phyloP scores from a whole-genome alignment of 2,113 vertebrate genomes.

The Glaucidium brasilianum region DNA sequence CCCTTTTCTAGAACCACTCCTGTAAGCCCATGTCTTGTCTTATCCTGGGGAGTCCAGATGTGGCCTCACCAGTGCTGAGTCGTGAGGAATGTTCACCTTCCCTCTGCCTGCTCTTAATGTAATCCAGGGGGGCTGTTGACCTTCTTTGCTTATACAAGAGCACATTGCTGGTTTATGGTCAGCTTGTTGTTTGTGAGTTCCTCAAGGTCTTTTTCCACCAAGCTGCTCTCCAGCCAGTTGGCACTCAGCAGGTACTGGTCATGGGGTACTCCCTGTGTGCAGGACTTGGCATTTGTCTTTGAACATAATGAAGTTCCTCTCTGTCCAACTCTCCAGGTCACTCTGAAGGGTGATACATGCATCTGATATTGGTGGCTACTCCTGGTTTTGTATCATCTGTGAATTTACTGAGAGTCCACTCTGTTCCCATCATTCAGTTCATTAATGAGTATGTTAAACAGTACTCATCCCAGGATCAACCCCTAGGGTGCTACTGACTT shows the following conservation, averaged over 20 bases:
- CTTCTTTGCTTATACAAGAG: background rate
- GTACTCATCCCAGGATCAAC: background rate
- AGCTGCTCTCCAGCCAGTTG: background rate
- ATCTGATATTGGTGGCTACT: background rate
- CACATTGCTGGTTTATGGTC: background rate
- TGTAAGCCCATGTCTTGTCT: background rate
- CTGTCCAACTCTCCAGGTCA: background rate
- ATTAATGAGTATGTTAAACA: background rate
- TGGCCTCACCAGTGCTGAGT: background rate
- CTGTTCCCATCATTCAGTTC: background rate
- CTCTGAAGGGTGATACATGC: background rate
- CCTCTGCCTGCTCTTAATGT: background rate
- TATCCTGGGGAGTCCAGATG: background rate
- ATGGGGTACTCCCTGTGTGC: rapidly evolving
- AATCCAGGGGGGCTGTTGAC: background rate
- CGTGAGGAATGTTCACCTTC: rapidly evolving
- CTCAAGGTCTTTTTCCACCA: background rate
- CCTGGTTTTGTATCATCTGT: background rate
- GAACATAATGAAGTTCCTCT: background rate
- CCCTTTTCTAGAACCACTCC: background rate
- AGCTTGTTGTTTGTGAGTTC: background rate
- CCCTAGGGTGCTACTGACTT: background rate
- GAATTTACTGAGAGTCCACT: background rate
- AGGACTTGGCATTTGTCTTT: background rate
- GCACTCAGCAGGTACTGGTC: background rate